phyloP scores from a whole-genome alignment of 2,888 invertebrate species.

The Brachypalpus laphriformis region DNA sequence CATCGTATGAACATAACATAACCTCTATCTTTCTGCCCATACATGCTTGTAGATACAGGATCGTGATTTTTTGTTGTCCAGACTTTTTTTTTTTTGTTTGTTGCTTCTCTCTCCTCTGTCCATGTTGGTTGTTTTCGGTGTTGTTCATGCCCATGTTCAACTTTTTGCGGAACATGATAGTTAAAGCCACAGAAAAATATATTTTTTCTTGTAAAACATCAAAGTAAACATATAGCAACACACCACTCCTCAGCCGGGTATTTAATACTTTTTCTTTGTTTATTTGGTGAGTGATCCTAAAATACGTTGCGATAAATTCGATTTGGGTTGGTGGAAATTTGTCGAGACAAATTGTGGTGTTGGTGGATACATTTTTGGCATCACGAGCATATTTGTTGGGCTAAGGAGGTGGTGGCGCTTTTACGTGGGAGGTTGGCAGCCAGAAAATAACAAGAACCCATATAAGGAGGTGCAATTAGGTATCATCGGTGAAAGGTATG shows the following conservation, averaged over 20 bases:
- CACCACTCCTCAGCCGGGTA: constrained; percentile 44
- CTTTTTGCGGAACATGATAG: constrained; percentile 71
- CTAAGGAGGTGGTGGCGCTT: neutral
- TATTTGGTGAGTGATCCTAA: constrained; percentile 18
- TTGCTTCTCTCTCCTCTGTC: constrained; percentile 9
- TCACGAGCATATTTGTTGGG: neutral
- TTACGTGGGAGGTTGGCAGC: neutral
- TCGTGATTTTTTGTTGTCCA: constrained; percentile 58
- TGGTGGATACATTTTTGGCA: constrained; percentile 8
- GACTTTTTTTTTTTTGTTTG: neutral
- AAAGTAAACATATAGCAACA: constrained; percentile 62
- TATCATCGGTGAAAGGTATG: neutral
- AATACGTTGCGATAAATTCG: constrained; percentile 35
- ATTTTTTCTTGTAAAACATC: constrained; percentile 71
- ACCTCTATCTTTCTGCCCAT: constrained; percentile 16
- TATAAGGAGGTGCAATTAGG: neutral
- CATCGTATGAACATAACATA: constrained; percentile 2
- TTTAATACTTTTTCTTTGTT: constrained; percentile 18
- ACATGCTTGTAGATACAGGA: constrained; percentile 37
- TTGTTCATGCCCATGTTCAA: constrained; percentile 69
- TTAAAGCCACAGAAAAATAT: constrained; percentile 69
- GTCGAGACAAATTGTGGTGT: constrained; percentile 49
- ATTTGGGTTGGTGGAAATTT: constrained; percentile 42
- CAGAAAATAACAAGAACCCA: neutral
- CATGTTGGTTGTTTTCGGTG: constrained; percentile 53